Evolutionary conservation across 2,888 invertebrate genomes (phyloP).

Genomic region (Spilarctia lutea): DNA sequence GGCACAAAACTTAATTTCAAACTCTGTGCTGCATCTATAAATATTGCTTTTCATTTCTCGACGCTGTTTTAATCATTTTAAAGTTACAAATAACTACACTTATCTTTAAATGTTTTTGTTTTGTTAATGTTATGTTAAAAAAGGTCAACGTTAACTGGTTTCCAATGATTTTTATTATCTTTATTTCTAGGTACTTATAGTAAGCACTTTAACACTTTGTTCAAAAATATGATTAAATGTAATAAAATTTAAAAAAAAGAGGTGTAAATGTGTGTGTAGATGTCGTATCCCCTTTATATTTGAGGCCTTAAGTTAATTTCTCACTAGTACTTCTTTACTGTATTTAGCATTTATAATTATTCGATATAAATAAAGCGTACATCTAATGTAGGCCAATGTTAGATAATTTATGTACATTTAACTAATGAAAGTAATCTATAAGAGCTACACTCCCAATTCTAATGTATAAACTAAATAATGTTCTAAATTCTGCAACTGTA

Average conservation of each 20-base stretch:
- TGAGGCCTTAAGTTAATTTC: conserved; percentile 5
- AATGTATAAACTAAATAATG: conserved; percentile 23
- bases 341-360: conserved; percentile 9
- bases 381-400: conserved; percentile 60
- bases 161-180: background rate
- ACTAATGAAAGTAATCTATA: conserved; percentile 27
- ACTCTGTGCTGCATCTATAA: background rate
- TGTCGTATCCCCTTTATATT: background rate
- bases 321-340: conserved; percentile 9
- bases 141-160: background rate
- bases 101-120: background rate
- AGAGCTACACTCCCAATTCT: conserved; percentile 16
- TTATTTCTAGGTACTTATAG: background rate
- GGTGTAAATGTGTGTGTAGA: background rate
- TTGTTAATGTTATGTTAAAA: background rate
- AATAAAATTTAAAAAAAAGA: too few relatives aligned
- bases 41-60: conserved; percentile 17
- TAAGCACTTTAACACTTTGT: background rate
- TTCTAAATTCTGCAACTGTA: conserved; percentile 16
- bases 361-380: conserved; percentile 47
- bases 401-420: conserved; percentile 25
- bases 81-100: background rate
- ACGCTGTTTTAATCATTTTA: background rate
- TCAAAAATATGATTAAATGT: background rate
- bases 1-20: background rate